Conservation (phyloP, 2,888 invertebrate species). For the Gisinianus flammeolus region DNA sequence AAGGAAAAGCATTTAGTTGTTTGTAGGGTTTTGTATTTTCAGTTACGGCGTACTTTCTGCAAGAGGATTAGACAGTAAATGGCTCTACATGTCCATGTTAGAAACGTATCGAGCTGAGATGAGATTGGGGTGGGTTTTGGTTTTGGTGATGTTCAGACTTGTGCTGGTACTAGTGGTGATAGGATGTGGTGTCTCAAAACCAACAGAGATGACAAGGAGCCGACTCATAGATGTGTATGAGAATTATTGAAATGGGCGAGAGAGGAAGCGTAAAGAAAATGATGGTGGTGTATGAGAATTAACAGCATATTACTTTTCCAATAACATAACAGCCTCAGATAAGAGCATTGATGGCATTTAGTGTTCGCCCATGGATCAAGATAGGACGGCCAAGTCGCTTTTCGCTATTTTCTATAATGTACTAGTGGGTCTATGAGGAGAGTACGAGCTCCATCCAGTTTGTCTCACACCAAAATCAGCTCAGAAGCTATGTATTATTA, state of each 20-base stretch:
- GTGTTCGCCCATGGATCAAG: constrained; percentile 48
- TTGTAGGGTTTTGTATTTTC: background rate
- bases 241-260: constrained; percentile 50
- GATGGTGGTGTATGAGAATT: constrained; percentile 49
- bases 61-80: background rate
- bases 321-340: constrained; percentile 54
- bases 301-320: constrained; percentile 58
- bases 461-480: background rate
- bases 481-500: background rate
- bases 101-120: constrained; percentile 6
- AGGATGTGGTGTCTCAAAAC: background rate
- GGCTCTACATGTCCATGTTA: background rate
- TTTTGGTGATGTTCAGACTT: background rate
- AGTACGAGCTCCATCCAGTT: background rate
- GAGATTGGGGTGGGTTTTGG: background rate
- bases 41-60: background rate
- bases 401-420: constrained; percentile 20
- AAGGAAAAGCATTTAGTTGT: background rate
- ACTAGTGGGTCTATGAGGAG: background rate
- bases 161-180: background rate
- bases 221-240: constrained; percentile 36
- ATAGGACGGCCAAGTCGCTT: constrained; percentile 36
- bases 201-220: constrained; percentile 31
- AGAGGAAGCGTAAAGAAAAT: constrained; percentile 43
- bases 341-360: constrained; percentile 51